phyloP scores from a whole-genome alignment of 2,888 invertebrate genomes.

The Hololepta plana region DNA sequence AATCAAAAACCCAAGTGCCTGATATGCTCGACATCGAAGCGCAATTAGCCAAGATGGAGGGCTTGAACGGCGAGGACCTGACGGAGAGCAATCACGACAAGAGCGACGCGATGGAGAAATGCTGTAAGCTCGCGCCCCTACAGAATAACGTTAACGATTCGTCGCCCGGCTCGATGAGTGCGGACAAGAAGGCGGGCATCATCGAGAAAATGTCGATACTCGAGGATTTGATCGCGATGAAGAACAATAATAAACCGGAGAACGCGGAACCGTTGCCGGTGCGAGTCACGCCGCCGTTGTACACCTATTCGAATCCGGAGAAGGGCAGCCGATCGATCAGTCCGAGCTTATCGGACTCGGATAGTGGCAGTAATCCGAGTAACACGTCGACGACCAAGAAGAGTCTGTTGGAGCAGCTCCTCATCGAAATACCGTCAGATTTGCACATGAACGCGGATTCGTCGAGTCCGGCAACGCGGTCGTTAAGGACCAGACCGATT shows the following conservation, averaged over 20 bases:
- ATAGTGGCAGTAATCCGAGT: slow-evolving; percentile 11
- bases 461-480: slow-evolving; percentile 25
- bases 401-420: slow-evolving; percentile 55
- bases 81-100: slow-evolving; percentile 10
- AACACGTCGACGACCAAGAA: slow-evolving; percentile 27
- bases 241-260: slow-evolving; percentile 8
- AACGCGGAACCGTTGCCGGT: slow-evolving; percentile 45
- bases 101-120: slow-evolving; percentile 6
- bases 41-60: slow-evolving; percentile 50
- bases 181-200: slow-evolving; percentile 10
- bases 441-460: slow-evolving; percentile 14
- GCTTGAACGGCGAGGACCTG: slow-evolving; percentile 20
- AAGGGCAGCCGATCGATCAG: slow-evolving; percentile 29
- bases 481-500: no score
- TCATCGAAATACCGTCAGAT: slow-evolving; percentile 61
- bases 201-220: no score
- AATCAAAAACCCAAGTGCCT: slow-evolving; percentile 28
- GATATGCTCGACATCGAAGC: slow-evolving; percentile 49
- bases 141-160: no score
- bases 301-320: slow-evolving; percentile 61
- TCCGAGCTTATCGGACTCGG: slow-evolving; percentile 19
- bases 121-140: no score
- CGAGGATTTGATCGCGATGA: slow-evolving; percentile 20
- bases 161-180: slow-evolving; percentile 20
- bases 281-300: slow-evolving; percentile 52